These are phyloP conservation scores for Macrosteles quadrilineatus DNA, from an alignment of 1,140 invertebrate species.

Conservation along the genomic window DNA sequence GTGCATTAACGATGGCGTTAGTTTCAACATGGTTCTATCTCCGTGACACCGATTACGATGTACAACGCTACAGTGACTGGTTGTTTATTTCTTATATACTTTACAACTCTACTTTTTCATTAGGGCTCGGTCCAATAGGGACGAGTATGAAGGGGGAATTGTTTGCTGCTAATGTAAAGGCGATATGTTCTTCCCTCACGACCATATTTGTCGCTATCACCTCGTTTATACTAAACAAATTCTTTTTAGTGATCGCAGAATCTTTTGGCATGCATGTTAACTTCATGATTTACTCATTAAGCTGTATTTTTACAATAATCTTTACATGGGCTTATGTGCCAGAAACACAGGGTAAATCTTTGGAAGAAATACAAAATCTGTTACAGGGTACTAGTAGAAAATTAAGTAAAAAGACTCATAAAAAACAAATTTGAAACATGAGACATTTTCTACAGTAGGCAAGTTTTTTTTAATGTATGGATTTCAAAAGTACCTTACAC, in stretches of 20 bases:
- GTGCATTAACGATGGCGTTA: conserved; percentile 31
- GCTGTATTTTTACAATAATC: conserved; percentile 57
- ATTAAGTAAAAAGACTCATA: too few species aligned
- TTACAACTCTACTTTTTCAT: conserved; percentile 32
- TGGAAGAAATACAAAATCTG: conserved; percentile 72
- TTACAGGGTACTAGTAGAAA: too few species aligned
- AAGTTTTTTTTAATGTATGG: too few species aligned
- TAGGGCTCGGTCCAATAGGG: conserved; percentile 34
- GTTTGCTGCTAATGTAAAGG: conserved; percentile 35
- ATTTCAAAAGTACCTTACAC: too few species aligned
- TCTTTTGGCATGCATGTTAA: conserved; percentile 66
- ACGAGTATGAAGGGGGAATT: conserved; percentile 37
- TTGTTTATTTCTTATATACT: conserved; percentile 30
- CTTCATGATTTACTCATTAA: conserved; percentile 77
- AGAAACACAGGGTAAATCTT: conserved; percentile 78
- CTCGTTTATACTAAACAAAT: conserved; percentile 71
- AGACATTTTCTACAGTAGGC: too few species aligned
- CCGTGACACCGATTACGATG: not conserved
- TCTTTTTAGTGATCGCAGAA: conserved; percentile 61
- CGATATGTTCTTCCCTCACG: conserved; percentile 32
- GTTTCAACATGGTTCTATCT: conserved; percentile 20
- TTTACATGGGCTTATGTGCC: conserved; percentile 68
- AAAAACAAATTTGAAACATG: too few species aligned
- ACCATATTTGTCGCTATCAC: conserved; percentile 35
- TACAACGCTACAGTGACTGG: conserved; percentile 3